These are phyloP conservation scores for Tinamus major DNA, from an alignment of 2,797 vertebrate species.

Conservation along the genomic window DNA sequence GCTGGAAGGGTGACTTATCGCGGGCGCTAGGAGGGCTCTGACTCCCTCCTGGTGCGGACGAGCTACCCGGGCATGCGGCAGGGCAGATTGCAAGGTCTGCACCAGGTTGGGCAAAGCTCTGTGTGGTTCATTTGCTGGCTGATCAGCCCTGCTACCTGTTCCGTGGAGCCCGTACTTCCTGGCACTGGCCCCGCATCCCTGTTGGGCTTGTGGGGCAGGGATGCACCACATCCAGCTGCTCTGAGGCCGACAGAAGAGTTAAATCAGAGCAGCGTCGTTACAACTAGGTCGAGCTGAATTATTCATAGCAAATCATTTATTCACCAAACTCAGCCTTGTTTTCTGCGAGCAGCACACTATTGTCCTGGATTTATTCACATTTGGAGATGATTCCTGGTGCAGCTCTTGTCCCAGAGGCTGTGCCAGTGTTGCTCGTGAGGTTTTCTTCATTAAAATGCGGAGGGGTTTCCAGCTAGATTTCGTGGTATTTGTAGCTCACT, in stretches of 20 bases:
- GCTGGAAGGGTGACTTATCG: neutral
- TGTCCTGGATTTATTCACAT: neutral
- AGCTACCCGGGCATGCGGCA: neutral
- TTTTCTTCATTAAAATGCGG: neutral
- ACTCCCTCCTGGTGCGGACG: neutral
- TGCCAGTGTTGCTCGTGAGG: neutral
- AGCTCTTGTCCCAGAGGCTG: neutral
- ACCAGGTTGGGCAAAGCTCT: neutral
- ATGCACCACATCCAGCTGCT: neutral
- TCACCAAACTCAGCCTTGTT: neutral
- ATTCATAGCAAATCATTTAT: slow-evolving; percentile 63
- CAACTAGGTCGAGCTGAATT: slow-evolving; percentile 56
- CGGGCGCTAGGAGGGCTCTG: neutral
- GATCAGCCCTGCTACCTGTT: neutral
- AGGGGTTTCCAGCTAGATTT: neutral
- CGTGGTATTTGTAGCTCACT: neutral
- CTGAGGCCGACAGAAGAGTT: slow-evolving; percentile 1
- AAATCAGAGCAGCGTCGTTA: neutral
- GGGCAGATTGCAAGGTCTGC: neutral
- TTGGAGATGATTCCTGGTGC: slow-evolving; percentile 4
- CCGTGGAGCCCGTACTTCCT: fast-evolving
- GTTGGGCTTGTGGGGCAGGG: neutral
- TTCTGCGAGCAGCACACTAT: neutral
- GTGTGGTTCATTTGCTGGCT: fast-evolving
- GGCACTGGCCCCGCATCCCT: neutral